Evolutionary conservation across 2,113 vertebrate species (phyloP).

Genomic region (Scortum barcoo): DNA sequence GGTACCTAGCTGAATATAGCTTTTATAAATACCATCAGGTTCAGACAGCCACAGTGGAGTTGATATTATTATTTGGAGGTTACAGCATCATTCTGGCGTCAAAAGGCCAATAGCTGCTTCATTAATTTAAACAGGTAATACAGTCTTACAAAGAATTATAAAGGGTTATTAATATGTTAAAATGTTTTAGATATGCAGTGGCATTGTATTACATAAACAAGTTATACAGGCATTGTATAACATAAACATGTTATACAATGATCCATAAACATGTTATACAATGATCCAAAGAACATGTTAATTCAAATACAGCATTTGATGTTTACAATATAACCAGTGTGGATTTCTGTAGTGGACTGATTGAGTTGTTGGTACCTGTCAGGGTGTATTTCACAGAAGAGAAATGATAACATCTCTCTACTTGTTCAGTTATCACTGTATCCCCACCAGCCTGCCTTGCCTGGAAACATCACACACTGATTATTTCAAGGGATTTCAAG

Average conservation of each 20-base stretch:
- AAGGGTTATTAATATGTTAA: background rate
- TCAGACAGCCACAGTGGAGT: conserved; percentile 4
- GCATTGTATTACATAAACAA: background rate
- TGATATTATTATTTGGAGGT: background rate
- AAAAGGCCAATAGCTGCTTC: background rate
- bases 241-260: background rate
- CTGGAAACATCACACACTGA: background rate
- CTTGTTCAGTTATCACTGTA: background rate
- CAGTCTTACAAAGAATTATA: background rate
- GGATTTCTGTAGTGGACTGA: background rate
- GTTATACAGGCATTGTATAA: background rate
- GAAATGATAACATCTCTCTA: background rate
- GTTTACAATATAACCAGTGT: background rate
- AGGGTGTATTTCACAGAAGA: background rate
- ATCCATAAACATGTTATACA: background rate
- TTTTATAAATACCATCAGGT: background rate
- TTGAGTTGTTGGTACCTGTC: background rate
- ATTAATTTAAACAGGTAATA: background rate
- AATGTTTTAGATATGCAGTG: background rate
- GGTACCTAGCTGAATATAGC: background rate
- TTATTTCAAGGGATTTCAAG: conserved; percentile 10
- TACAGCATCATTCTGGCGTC: background rate
- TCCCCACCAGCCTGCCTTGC: background rate
- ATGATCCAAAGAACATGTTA: background rate
- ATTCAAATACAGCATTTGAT: background rate